phyloP scores from a whole-genome alignment of 1,140 invertebrate genomes.

The Pseudomyrmex concolor region DNA sequence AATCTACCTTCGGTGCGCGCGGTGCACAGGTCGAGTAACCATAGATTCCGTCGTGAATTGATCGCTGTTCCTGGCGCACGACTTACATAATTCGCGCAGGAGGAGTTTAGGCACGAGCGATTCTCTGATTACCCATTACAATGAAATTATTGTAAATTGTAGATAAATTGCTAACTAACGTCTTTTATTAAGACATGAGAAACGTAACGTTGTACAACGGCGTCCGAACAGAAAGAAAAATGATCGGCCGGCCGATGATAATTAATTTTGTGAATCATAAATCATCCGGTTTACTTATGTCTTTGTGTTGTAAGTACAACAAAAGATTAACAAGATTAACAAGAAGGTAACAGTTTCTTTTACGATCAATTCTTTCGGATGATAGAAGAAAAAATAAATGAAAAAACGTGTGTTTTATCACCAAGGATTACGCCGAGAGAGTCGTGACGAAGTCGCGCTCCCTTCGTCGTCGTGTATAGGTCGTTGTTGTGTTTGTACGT shows the following conservation, averaged over 20 bases:
- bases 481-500: constrained; percentile 73
- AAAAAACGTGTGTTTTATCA: background rate
- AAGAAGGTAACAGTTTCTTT: too few species aligned
- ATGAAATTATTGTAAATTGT: constrained; percentile 32
- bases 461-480: background rate
- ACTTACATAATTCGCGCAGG: constrained; percentile 51
- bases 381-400: background rate
- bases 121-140: constrained; percentile 36
- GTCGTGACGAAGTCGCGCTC: constrained; percentile 14
- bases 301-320: too few species aligned
- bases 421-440: background rate
- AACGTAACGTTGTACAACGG: too few species aligned
- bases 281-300: too few species aligned
- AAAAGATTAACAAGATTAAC: too few species aligned
- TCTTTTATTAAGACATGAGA: background rate
- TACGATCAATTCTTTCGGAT: background rate
- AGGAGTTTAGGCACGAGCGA: constrained; percentile 54
- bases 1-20: constrained; percentile 35
- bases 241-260: too few species aligned
- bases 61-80: constrained; percentile 48
- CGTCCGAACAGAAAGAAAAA: too few species aligned
- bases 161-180: background rate
- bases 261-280: too few species aligned
- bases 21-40: constrained; percentile 44
- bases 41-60: constrained; percentile 52